Evolutionary conservation across 2,797 vertebrate genomes (phyloP).

Genomic region (Neostethus bicornis): DNA sequence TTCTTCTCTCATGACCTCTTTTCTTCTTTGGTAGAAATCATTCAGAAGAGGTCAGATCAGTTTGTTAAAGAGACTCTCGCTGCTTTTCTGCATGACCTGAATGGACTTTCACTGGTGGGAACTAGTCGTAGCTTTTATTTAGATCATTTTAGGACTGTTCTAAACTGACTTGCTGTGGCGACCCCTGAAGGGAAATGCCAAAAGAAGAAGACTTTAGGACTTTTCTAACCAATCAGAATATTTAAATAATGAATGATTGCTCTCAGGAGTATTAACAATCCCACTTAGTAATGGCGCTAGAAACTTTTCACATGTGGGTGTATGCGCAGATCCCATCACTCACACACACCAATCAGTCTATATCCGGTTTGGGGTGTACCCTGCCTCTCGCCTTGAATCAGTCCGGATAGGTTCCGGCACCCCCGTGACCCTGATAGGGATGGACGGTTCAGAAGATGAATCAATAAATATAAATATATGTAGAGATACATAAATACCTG

Average conservation of each 20-base stretch:
- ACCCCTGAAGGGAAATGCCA: no score
- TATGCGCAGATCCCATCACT: no score
- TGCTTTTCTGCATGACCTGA: slow-evolving; percentile 35
- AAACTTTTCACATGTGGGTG: background rate
- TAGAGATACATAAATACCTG: no score
- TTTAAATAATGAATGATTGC: background rate
- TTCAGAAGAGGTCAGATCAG: slow-evolving; percentile 1
- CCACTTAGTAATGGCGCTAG: background rate
- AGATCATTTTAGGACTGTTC: slow-evolving; percentile 2
- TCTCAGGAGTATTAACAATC: slow-evolving; percentile 6
- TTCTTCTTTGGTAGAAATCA: slow-evolving; percentile 8
- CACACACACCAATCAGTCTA: no score
- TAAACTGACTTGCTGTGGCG: no score
- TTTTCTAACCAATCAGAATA: background rate
- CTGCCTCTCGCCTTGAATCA: no score
- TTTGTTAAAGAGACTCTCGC: slow-evolving; percentile 34
- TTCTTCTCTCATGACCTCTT: background rate
- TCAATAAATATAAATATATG: no score
- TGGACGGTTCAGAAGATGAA: no score
- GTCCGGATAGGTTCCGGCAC: no score
- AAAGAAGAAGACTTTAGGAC: no score
- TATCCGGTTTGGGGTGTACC: no score
- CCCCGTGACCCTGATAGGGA: no score
- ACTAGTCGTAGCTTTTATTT: background rate
- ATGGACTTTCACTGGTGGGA: slow-evolving; percentile 16